Conservation (phyloP, 2,113 vertebrate species). For the Osmerus eperlanus region DNA sequence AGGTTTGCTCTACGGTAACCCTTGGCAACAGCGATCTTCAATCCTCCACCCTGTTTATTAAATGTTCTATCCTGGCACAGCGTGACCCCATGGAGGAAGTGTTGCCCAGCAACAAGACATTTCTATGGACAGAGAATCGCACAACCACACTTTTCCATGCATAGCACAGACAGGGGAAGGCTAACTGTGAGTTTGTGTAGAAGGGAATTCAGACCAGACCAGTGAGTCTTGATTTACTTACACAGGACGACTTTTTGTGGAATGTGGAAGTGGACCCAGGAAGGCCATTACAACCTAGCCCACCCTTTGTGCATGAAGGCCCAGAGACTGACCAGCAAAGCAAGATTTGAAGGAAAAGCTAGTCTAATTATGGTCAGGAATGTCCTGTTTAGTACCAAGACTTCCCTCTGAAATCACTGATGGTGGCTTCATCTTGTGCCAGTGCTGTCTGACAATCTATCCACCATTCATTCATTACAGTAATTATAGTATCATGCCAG, state of each 20-base stretch:
- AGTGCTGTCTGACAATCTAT: background rate
- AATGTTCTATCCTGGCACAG: constrained; percentile 24
- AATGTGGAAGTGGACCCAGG: background rate
- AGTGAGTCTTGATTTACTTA: too few relatives aligned
- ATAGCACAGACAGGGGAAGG: constrained; percentile 15
- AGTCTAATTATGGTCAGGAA: constrained; percentile 23
- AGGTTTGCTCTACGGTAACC: constrained; percentile 6
- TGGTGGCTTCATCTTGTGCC: background rate
- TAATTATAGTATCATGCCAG: too few relatives aligned
- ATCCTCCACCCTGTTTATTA: constrained; percentile 28
- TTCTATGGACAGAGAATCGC: constrained; percentile 32
- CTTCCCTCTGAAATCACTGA: constrained; percentile 7
- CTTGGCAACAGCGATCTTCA: constrained; percentile 22
- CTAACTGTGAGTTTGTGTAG: constrained; percentile 16
- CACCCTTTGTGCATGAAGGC: background rate
- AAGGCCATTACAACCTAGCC: background rate
- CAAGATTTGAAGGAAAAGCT: background rate
- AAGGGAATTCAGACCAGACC: too few relatives aligned
- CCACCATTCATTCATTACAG: too few relatives aligned
- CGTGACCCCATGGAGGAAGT: constrained; percentile 24
- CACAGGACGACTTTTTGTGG: background rate
- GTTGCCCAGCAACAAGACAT: constrained; percentile 48
- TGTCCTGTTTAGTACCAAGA: constrained; percentile 19
- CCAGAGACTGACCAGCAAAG: background rate
- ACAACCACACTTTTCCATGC: constrained; percentile 29